These are phyloP conservation scores for Scrobipalpa costella DNA, from an alignment of 2,888 invertebrate genomes.

Conservation along the genomic window DNA sequence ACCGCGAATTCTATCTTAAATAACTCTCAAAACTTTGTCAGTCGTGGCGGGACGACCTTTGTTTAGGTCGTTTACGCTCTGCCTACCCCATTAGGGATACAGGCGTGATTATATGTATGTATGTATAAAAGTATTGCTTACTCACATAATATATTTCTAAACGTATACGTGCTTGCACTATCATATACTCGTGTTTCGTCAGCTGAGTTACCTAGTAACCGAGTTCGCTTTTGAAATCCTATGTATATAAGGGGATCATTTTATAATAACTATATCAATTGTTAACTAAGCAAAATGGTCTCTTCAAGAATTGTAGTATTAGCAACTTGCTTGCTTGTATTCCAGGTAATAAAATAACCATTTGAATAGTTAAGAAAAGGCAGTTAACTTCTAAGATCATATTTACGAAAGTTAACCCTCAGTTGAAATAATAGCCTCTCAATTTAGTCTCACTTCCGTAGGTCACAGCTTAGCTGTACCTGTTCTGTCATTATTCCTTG, in stretches of 20 bases:
- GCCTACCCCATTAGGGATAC: too few species aligned
- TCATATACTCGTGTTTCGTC: conserved; percentile 45
- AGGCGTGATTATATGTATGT: too few species aligned
- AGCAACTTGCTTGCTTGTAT: conserved; percentile 38
- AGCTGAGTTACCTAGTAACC: conserved; percentile 52
- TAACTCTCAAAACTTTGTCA: too few species aligned
- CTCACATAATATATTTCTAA: conserved; percentile 1
- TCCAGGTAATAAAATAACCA: conserved; percentile 36
- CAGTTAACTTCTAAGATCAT: neutral
- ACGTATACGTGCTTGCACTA: conserved; percentile 53
- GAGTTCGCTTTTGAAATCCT: conserved; percentile 58
- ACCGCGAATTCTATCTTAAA: too few species aligned
- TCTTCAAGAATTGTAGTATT: conserved; percentile 41
- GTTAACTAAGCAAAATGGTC: conserved; percentile 52
- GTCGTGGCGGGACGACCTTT: too few species aligned
- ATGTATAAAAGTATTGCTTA: conserved; percentile 13
- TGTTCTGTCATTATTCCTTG: too few species aligned
- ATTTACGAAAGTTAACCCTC: neutral
- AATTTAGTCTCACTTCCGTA: too few species aligned
- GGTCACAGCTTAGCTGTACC: too few species aligned
- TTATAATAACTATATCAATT: conserved; percentile 44
- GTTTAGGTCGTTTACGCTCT: too few species aligned
- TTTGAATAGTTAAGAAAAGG: neutral
- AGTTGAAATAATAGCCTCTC: too few species aligned
- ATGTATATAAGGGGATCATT: conserved; percentile 53